phyloP scores from a whole-genome alignment of 1,140 invertebrate genomes.

The Thrips palmi region DNA sequence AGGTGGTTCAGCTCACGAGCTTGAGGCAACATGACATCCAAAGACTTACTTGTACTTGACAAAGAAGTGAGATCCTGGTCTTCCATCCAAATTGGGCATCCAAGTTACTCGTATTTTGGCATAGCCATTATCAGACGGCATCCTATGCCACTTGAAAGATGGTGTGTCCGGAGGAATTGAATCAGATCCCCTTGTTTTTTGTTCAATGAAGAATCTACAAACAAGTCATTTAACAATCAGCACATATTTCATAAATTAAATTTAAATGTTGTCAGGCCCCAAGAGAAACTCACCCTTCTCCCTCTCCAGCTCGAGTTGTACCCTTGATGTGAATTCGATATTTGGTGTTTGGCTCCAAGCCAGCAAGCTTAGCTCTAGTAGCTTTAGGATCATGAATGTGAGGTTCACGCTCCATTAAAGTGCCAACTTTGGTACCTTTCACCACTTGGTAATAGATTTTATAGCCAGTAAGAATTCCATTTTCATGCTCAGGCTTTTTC shows the following conservation, averaged over 20 bases:
- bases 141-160: conserved; percentile 45
- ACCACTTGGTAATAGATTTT: conserved; percentile 79
- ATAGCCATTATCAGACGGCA: conserved; percentile 50
- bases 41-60: conserved; percentile 52
- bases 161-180: conserved; percentile 54
- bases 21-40: not conserved
- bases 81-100: conserved; percentile 52
- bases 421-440: conserved; percentile 43
- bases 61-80: conserved; percentile 72
- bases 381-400: conserved; percentile 54
- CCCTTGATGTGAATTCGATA: conserved; percentile 74
- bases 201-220: conserved; percentile 57
- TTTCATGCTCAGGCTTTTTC: conserved; percentile 82
- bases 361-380: conserved; percentile 66
- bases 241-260: not conserved
- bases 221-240: not conserved
- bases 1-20: not conserved
- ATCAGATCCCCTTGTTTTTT: conserved; percentile 37
- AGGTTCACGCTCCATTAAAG: conserved; percentile 49
- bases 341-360: conserved; percentile 65
- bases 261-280: not conserved
- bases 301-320: conserved; percentile 65
- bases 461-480: conserved; percentile 85
- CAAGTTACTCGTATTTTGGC: conserved; percentile 64
- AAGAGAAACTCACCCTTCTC: conserved; percentile 38